Base-by-base conservation (phyloP, 2,888 invertebrate genomes). In the Drosophila putrida region DNA sequence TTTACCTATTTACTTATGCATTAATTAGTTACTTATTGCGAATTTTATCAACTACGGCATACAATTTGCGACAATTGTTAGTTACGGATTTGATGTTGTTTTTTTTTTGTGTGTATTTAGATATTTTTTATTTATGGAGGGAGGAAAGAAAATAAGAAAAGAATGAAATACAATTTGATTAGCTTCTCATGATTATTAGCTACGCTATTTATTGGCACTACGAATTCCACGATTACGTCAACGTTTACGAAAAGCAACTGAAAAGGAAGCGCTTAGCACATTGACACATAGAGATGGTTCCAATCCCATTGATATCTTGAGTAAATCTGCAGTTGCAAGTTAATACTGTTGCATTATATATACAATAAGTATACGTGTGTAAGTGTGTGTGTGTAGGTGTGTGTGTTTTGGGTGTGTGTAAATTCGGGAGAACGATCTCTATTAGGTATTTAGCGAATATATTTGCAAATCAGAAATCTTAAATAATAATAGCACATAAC, bases 151-250 rank as follows among this genome's bases (percentile, higher is more conserved):
- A 44, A 83, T 43, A 86, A 78, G 86, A 83, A 84, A 86, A 88
- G 88, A 88, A 83, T 83, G 83, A 75, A 86, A 83, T 74, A 88
- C 67, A 83, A 63, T 71, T 84, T 80, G 74, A 84, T 84, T 84
- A 88, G 87, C 84, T 88, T 82, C 62, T 71, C 88, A 88, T 71
- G 82, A 69, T 69, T 60, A 84, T 75, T 69, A 63, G 46, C 82
- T 78, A 77, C 66, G 41, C 60, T 58, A 58, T 61, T 71, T 75
- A 55, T 78, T 76, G 76, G 76, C 76, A 76, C 76, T 75, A 75
- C 75, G 76, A 75, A 58, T 57, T 65, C 61, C 61, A 65, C 62
- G 61, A 44, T 38, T 15, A 57, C 47, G 50, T 27, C 57, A 41
- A 41, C 41, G 41, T 50, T 50, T 57, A 67, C 65, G 69, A 59